Evolutionary conservation across 2,113 vertebrate species (phyloP).

Genomic region (Catharus minimus): DNA sequence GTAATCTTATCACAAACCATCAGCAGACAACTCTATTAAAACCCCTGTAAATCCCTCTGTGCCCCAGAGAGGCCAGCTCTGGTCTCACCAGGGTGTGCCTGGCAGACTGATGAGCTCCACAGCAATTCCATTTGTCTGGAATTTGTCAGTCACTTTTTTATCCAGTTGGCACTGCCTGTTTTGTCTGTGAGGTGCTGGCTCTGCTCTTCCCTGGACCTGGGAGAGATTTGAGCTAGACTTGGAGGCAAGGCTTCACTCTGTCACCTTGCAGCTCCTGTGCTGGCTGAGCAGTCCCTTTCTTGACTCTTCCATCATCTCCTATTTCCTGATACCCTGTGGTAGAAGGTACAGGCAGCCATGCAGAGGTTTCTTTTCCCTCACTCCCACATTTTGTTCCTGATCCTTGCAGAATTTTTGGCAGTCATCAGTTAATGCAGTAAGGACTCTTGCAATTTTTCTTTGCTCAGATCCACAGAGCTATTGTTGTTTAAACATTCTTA

Average conservation of each 20-base stretch:
- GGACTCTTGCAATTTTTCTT: background rate
- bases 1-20: background rate
- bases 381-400: background rate
- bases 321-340: fast-evolving
- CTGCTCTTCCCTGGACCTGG: background rate
- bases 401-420: background rate
- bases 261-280: background rate
- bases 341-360: background rate
- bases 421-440: background rate
- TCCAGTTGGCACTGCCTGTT: background rate
- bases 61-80: background rate
- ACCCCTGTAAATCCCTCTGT: background rate
- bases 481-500: background rate
- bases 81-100: background rate
- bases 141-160: background rate
- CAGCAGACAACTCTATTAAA: background rate
- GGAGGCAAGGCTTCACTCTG: background rate
- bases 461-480: background rate
- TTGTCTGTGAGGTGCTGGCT: background rate
- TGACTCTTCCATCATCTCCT: background rate
- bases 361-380: background rate
- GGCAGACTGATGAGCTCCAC: background rate
- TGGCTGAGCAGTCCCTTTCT: background rate
- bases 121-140: background rate
- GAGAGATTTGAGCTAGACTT: background rate